Evolutionary conservation across 92 coral and sea anemone species (phyloP), one percentile per base, ranked within the genome.

Genomic region (Phymanthus crucifer): DNA sequence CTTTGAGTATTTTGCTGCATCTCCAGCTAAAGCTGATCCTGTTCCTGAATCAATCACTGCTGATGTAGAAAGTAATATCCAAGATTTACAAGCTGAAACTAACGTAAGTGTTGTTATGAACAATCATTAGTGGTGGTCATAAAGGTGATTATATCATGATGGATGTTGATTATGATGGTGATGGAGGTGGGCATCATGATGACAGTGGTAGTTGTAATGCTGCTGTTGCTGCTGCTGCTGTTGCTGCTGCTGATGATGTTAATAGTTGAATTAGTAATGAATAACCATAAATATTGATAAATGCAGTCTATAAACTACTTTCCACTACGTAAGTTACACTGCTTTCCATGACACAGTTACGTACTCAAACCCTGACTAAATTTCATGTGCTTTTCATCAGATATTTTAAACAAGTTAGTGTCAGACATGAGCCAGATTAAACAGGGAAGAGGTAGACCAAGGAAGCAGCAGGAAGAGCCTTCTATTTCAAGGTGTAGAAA

Each of bases 1-100:
- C 36, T 48, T 80, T 12, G 74, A 56, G 45, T 80, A 70, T 43
- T 46, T 80, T 32, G 50, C 56, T 80, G 70, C 83, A 27, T 79
- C 84, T 38, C 84, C 84, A 48, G 77, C 78, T 17, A 70, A 80
- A 29, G 84, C 84, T 19, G 78, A 71, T 80, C 43, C 52, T 26
- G 78, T 57, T 12, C 78, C 84, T 68, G 84, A 43, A 13, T 31
- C 23, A 50, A 29, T 50, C 40, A 50, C 8, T 46, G 67, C 34
- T 50, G 66, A 74, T 27, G 14, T 74, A 46, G 40, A 47, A 34
- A 29, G 52, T 21, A 74, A 50, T 9, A 74, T 47, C 43, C 27
- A 23, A 32, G 66, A 56, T 11, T 16, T 46, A n/a, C 78, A 50
- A 50, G 68, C 68, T 36, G 38, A 74, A 19, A 74, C 78, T 74